A percentile compares a stretch with the other conserved stretches of the same genome.
These are phyloP conservation scores for Cyprinella venusta DNA, from an alignment of 2,797 vertebrate genomes.

Conservation along the genomic window DNA sequence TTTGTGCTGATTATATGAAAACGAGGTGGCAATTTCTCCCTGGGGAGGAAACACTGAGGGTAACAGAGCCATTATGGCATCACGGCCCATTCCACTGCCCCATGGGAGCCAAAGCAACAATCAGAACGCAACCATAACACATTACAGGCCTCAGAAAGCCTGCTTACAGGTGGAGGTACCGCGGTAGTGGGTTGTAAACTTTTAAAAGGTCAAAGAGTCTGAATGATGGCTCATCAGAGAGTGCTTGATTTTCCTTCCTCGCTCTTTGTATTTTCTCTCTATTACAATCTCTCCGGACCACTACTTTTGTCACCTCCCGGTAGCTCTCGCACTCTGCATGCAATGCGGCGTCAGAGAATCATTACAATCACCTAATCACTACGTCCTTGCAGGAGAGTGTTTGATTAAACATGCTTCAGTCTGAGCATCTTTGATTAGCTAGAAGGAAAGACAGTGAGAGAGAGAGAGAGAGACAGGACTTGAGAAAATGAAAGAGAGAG, in stretches of 20 bases:
- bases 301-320: not conserved
- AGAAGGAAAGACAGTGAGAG: not conserved
- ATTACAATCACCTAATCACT: conserved; percentile 38
- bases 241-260: conserved; percentile 18
- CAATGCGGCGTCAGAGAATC: not conserved
- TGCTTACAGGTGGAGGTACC: conserved; percentile 4
- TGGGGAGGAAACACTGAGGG: conserved; percentile 33
- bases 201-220: conserved; percentile 41
- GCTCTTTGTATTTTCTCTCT: not conserved
- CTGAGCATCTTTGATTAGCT: conserved; percentile 42
- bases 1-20: conserved; percentile 45
- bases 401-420: conserved; percentile 41
- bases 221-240: conserved; percentile 19
- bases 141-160: not conserved
- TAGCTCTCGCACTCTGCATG: conserved; percentile 12
- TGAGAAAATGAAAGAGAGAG: not conserved
- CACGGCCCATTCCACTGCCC: conserved; percentile 33
- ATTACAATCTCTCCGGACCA: not conserved
- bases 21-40: conserved; percentile 22
- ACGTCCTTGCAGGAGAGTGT: conserved; percentile 31
- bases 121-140: conserved; percentile 16
- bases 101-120: conserved; percentile 32
- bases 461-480: conserved; percentile 2
- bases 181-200: not conserved
- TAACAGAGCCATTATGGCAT: conserved; percentile 24